phyloP scores from a whole-genome alignment of 2,113 vertebrate genomes.

The Arenaria interpres region DNA sequence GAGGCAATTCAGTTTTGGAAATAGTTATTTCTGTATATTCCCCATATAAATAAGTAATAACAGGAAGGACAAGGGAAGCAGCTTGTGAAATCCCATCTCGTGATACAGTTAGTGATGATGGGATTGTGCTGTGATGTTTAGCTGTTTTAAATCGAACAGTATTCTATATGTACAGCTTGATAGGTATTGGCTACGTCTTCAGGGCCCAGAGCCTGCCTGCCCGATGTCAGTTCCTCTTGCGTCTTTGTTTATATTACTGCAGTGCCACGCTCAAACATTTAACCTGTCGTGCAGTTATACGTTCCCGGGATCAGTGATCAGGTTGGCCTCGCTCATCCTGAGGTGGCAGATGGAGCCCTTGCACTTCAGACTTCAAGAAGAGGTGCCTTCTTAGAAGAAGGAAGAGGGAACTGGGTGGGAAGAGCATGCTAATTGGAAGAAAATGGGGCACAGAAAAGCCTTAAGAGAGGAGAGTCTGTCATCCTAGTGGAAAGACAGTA shows the following conservation, averaged over 20 bases:
- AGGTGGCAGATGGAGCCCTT: background rate
- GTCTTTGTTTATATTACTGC: background rate
- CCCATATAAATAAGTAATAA: background rate
- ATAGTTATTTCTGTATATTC: background rate
- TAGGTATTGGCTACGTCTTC: background rate
- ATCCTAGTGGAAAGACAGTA: background rate
- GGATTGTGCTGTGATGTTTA: background rate
- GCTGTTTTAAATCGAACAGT: background rate
- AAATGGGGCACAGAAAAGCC: background rate
- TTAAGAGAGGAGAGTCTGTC: background rate
- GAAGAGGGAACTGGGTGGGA: background rate
- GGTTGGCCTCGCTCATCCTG: background rate
- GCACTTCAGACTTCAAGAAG: background rate
- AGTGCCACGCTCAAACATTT: background rate
- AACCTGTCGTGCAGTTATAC: background rate
- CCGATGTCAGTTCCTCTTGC: background rate
- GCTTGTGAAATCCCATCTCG: background rate
- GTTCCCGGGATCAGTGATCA: background rate
- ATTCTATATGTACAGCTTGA: accelerated
- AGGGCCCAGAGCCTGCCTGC: background rate
- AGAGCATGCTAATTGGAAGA: background rate
- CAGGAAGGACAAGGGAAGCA: background rate
- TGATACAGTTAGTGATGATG: background rate
- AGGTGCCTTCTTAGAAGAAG: background rate
- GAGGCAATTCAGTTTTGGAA: background rate